Conservation (phyloP, 2,113 vertebrate genomes). For the Naja naja region DNA sequence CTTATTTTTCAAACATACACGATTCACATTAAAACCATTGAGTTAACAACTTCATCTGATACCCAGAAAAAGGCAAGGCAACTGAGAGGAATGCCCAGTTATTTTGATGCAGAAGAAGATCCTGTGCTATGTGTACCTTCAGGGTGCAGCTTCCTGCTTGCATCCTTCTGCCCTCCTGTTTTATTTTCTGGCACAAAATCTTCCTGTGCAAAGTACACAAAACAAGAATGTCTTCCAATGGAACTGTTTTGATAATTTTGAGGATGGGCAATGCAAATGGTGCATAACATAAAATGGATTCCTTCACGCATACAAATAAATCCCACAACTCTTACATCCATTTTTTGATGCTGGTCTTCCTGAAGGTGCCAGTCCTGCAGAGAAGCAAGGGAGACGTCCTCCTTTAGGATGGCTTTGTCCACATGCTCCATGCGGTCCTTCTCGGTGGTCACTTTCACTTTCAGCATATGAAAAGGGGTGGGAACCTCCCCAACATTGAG, state of each 20-base stretch:
- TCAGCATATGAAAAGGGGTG: conserved; percentile 87
- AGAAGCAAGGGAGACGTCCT: conserved; percentile 56
- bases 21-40: neutral
- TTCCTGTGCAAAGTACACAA: conserved; percentile 58
- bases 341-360: conserved; percentile 40
- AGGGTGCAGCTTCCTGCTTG: conserved; percentile 24
- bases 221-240: neutral
- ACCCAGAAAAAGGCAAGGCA: neutral
- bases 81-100: neutral
- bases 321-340: conserved; percentile 52
- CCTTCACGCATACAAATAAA: neutral
- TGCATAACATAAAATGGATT: neutral
- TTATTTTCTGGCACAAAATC: conserved; percentile 47
- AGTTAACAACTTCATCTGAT: neutral
- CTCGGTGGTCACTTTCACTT: conserved; percentile 87
- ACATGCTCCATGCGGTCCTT: conserved; percentile 82
- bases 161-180: conserved; percentile 32
- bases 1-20: neutral
- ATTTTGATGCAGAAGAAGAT: neutral
- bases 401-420: conserved; percentile 65
- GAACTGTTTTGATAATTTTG: neutral
- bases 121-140: conserved; percentile 56
- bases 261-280: neutral
- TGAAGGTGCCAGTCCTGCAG: conserved; percentile 51
- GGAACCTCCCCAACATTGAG: conserved; percentile 87